Base-by-base conservation (phyloP, 2,888 invertebrate genomes). In the Folsomia manolachei region DNA sequence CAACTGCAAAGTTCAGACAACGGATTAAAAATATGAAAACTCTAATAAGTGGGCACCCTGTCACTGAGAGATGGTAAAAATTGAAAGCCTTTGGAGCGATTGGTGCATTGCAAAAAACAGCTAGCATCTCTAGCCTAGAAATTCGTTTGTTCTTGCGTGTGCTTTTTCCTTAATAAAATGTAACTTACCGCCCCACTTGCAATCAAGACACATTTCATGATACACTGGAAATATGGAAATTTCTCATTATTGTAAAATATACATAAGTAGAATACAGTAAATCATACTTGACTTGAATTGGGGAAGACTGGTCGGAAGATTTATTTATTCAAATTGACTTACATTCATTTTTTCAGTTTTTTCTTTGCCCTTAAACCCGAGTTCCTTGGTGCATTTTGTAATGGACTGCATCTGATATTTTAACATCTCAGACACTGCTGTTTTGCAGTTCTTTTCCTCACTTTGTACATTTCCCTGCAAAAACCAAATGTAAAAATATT, bases 261-360 rank as follows among this genome's bases (percentile, higher is more conserved):
- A 11, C 19, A 56, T 53, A 56, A 64, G 25, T 21, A 63, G 24
- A 70, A 63, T 27, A 70, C 25, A 19, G 2, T 1, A 71, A 62
- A 9, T 69, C 19, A 23, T 19, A n/a, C 7, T 11, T 52, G 9
- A 21, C 19, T 69, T 62, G 14, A 51, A 2, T 52, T 26, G 19
- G 23, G 21, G 19, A 1, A 39, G 11, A 27, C 51, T 67, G n/a
- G 53, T 51, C 2, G 23, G 39, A 39, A n/a, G n/a, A 9, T 65
- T 27, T 21, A 68, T 19, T 27, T 65, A 23, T 14, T 2, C 56
- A n/a, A 4, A 39, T 9, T 39, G 39, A 19, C 64, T 71, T 70
- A 75, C 75, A 51, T 75, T 75, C 75, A 75, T 75, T 63, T 75
- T 75, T 53, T 75, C 75, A n/a, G 73, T 64, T 64, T 75, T 75